Evolutionary conservation across 2,113 vertebrate species (phyloP).

Genomic region (Eurystomus gularis): DNA sequence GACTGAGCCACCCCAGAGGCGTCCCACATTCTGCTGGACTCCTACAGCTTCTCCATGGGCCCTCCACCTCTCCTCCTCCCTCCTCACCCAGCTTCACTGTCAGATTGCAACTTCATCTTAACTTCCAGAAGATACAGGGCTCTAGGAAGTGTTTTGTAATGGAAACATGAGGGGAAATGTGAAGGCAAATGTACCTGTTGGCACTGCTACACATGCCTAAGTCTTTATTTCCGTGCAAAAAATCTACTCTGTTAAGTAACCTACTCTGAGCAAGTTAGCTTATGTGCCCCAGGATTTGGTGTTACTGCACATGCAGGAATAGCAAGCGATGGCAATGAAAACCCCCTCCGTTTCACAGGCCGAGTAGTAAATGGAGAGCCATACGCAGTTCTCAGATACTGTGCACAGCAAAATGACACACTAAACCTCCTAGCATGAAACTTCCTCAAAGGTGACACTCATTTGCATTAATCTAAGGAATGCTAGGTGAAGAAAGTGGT

Average conservation of each 20-base stretch:
- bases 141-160: neutral
- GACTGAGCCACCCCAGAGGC: neutral
- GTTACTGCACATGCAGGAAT: neutral
- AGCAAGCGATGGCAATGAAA: neutral
- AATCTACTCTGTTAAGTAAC: neutral
- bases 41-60: neutral
- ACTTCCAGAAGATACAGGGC: neutral
- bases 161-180: neutral
- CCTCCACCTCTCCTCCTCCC: neutral
- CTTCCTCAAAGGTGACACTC: neutral
- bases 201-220: neutral
- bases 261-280: fast-evolving
- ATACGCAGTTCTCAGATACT: neutral
- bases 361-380: neutral
- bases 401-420: neutral
- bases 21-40: neutral
- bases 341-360: neutral
- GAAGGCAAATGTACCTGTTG: neutral
- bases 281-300: neutral
- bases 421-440: neutral
- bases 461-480: neutral
- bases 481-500: neutral
- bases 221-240: neutral
- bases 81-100: neutral
- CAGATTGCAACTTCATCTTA: neutral